Base-by-base conservation (phyloP, 2,797 vertebrate species). In the Rhabdomys pumilio region DNA sequence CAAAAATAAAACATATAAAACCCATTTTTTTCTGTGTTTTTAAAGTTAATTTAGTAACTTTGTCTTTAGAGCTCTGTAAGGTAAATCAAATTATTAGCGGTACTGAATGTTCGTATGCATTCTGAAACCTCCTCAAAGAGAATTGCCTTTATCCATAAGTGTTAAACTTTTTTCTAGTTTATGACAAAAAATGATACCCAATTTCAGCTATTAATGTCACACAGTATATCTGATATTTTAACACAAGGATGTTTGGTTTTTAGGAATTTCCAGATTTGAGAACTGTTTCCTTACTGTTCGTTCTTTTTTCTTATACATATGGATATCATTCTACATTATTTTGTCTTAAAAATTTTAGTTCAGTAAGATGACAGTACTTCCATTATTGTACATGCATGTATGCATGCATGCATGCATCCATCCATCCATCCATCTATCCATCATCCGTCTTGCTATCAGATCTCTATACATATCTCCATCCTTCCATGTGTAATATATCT, bases 1-100 rank as follows among this genome's bases (percentile, higher is more conserved):
- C 87, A 92, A 22, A 84, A 91, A 84, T 94, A 95, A 55, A 31
- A 61, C 17, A 19, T 53, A 53, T 44, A 44, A 44, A 44, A 44
- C 44, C 44, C 44, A 44, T 44, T 44, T 86, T 53, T 53, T 17
- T 86, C 6, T 17, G 34, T 59, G 3, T 34, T 97, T 11, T 50
- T 38, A 15, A 38, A 84, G 19, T 97, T 85, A 89, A 97, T 96
- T 98, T 98, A 97, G 90, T 96, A 97, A 97, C 90, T 97, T 97
- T 91, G 41, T 84, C 1, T 4, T 96, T 92, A 97, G 47, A 95
- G 93, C 57, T 81, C 91, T 79, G 82, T 93, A 91, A 94, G 94
- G 97, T 96, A 98, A 98, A 98, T 98, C 97, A 97, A 98, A 97
- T 97, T 91, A 97, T 91, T 61, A 15, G 13, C 38, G 34, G 17